Evolutionary conservation across 2,888 invertebrate genomes (phyloP).

Genomic region (Brachypalpus laphriformis): DNA sequence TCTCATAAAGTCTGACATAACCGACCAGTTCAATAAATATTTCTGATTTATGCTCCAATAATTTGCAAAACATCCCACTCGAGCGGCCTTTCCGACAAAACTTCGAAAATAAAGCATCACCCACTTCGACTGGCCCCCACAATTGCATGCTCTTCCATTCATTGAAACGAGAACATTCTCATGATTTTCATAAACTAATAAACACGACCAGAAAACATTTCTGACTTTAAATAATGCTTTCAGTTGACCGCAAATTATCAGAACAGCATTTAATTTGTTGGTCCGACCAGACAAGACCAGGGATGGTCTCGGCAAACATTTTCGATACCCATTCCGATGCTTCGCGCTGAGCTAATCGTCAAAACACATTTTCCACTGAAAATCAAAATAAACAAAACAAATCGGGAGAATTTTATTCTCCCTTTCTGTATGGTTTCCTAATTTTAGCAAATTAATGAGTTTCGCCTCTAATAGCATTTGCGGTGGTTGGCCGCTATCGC

Average conservation of each 20-base stretch:
- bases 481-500: constrained; percentile 7
- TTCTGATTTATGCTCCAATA: background rate
- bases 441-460: constrained; percentile 62
- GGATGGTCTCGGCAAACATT: background rate
- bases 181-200: constrained; percentile 20
- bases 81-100: background rate
- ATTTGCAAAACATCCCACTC: background rate
- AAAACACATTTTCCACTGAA: constrained; percentile 33
- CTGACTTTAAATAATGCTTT: constrained; percentile 2
- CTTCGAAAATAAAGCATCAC: background rate
- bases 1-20: background rate
- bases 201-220: constrained; percentile 31
- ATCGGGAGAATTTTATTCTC: constrained; percentile 20
- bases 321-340: background rate
- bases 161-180: constrained; percentile 7
- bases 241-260: constrained; percentile 42
- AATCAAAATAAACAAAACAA: constrained; percentile 59
- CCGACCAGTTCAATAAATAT: constrained; percentile 13
- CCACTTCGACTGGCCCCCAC: background rate
- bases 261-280: constrained; percentile 17
- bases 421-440: constrained; percentile 38
- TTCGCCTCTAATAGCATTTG: constrained; percentile 54
- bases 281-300: background rate
- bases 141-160: background rate
- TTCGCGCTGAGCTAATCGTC: constrained; percentile 3